These are phyloP conservation scores for Toxotes jaculatrix DNA, from an alignment of 2,113 vertebrate species.

Conservation along the genomic window DNA sequence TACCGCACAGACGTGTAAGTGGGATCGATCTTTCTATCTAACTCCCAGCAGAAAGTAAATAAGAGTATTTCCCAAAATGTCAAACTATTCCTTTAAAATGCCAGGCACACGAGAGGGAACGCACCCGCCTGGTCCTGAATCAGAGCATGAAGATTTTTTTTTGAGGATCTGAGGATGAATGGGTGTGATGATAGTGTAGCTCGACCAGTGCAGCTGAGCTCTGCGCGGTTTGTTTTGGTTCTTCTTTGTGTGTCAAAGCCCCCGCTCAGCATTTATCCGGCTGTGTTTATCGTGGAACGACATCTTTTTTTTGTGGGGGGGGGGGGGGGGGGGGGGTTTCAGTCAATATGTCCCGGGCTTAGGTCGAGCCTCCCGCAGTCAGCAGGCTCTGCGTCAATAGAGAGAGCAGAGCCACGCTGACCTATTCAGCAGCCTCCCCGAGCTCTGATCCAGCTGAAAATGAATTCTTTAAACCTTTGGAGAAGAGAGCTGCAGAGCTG, in stretches of 20 bases:
- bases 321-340: background rate
- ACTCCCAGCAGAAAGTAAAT: background rate
- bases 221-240: constrained; percentile 16
- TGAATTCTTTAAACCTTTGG: constrained; percentile 52
- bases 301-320: background rate
- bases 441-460: constrained; percentile 49
- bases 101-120: background rate
- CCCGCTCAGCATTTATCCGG: constrained; percentile 13
- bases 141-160: background rate
- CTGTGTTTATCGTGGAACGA: constrained; percentile 23
- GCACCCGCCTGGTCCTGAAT: background rate
- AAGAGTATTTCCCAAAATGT: background rate
- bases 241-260: constrained; percentile 4
- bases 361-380: constrained; percentile 47
- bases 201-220: background rate
- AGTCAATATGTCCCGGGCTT: constrained; percentile 42
- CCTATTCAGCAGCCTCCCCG: constrained; percentile 38
- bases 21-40: background rate
- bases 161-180: background rate
- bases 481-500: constrained; percentile 54
- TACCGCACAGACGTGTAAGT: background rate
- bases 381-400: constrained; percentile 32
- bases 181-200: background rate
- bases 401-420: constrained; percentile 45
- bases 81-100: constrained; percentile 4